Conservation (phyloP, 2,113 vertebrate species). For the Anolis carolinensis region DNA sequence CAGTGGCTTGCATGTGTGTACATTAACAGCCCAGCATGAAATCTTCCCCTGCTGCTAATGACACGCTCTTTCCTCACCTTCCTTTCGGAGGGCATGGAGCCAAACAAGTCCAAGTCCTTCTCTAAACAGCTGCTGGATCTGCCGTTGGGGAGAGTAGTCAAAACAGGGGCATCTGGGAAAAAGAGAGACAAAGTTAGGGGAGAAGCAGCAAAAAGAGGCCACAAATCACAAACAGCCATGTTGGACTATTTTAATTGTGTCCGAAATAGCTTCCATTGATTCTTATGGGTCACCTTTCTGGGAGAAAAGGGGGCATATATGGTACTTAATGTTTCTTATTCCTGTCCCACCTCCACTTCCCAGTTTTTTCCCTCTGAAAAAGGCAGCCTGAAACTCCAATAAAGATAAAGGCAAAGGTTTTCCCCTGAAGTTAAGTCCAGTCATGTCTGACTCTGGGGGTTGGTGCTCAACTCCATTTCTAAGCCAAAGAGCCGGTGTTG, state of each 20-base stretch:
- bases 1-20: no score
- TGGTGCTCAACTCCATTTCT: no score
- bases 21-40: background rate
- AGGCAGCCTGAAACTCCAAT: background rate
- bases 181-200: background rate
- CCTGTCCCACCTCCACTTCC: background rate
- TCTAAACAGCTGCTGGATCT: conserved; percentile 79
- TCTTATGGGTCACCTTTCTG: no score
- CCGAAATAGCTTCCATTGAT: no score
- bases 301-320: background rate
- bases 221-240: background rate
- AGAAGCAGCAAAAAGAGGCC: background rate
- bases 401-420: no score
- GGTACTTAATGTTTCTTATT: background rate
- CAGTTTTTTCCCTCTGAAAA: background rate
- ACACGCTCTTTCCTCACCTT: conserved; percentile 67
- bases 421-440: no score
- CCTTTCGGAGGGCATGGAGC: conserved; percentile 74
- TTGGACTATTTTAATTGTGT: background rate
- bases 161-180: conserved; percentile 79
- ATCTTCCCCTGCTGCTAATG: no score
- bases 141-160: conserved; percentile 77
- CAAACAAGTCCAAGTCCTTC: conserved; percentile 89
- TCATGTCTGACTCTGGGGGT: no score
- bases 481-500: no score